Conservation (phyloP, 2,797 vertebrate species). For the Melanotaenia maccullochi region DNA sequence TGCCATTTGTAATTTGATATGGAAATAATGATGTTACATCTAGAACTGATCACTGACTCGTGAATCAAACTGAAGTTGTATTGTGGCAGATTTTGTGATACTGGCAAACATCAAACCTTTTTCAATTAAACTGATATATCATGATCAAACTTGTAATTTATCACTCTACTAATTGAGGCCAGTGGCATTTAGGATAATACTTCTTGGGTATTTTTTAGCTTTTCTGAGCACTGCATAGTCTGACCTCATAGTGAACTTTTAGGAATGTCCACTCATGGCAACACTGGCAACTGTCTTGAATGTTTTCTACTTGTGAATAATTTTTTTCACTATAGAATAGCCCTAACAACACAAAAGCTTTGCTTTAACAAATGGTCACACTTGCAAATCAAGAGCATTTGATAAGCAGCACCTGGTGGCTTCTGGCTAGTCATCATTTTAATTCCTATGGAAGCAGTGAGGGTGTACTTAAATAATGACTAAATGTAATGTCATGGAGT, state of each 20-base stretch:
- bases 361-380: not conserved
- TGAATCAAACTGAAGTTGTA: too few relatives aligned
- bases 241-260: not conserved
- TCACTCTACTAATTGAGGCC: too few relatives aligned
- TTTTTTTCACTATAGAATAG: too few relatives aligned
- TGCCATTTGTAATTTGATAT: too few relatives aligned
- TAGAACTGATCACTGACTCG: too few relatives aligned
- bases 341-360: not conserved
- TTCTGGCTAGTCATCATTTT: not conserved
- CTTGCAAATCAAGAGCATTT: not conserved
- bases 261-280: not conserved
- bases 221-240: not conserved
- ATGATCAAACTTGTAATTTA: too few relatives aligned
- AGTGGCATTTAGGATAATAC: too few relatives aligned
- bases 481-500: not conserved
- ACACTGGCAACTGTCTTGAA: not conserved
- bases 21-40: too few relatives aligned
- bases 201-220: not conserved
- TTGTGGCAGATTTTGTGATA: too few relatives aligned
- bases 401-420: not conserved
- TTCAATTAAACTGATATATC: too few relatives aligned
- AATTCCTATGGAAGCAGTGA: not conserved
- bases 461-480: not conserved
- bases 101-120: too few relatives aligned
- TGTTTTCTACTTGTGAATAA: too few relatives aligned